Percentiles rank a stretch among this genome's conserved stretches.
Conservation (phyloP, 1,140 invertebrate genomes). For the Bombus balteatus region DNA sequence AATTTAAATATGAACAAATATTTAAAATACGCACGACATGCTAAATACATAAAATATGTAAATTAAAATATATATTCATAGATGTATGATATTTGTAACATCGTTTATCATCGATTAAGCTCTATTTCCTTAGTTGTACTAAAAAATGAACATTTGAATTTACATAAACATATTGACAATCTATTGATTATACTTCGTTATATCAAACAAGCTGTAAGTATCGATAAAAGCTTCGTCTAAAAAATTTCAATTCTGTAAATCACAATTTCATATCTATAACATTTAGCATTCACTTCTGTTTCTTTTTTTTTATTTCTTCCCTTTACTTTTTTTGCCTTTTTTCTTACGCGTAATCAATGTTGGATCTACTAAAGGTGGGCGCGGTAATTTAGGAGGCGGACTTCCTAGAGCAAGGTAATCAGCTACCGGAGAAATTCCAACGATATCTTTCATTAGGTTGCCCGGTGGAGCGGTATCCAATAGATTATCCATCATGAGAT, state of each 20-base stretch:
- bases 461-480: neutral
- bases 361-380: constrained; percentile 15
- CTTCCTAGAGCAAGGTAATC: constrained; percentile 8
- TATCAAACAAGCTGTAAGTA: too few relatives aligned
- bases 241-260: too few relatives aligned
- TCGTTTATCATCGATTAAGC: neutral
- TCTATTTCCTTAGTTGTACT: neutral
- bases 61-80: neutral
- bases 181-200: neutral
- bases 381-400: constrained; percentile 20
- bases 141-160: neutral
- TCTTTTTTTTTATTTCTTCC: neutral
- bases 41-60: too few relatives aligned
- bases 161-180: neutral
- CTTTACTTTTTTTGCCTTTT: neutral
- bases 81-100: neutral
- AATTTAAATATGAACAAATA: too few relatives aligned
- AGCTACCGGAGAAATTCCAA: constrained; percentile 14
- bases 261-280: neutral
- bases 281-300: neutral
- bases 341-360: too few relatives aligned
- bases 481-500: neutral
- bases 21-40: too few relatives aligned
- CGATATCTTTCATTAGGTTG: neutral
- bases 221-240: too few relatives aligned